Evolutionary conservation across 2,113 vertebrate genomes (phyloP).

Genomic region (Muntiacus muntjak): DNA sequence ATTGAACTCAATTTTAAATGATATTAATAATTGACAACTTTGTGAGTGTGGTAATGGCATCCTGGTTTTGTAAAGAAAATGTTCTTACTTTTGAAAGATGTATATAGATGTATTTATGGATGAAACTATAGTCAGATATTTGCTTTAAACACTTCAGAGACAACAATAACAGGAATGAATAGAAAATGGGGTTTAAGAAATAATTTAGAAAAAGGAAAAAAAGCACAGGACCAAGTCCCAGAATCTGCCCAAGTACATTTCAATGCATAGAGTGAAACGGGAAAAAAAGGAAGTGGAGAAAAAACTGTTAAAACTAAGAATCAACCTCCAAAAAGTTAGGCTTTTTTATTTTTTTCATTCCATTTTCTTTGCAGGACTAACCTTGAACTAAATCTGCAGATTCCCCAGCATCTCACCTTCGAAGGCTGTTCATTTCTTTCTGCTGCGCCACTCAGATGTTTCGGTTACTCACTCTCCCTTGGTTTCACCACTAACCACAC

Average conservation of each 20-base stretch:
- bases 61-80: not conserved
- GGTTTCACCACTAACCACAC: not conserved
- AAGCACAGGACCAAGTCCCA: not conserved
- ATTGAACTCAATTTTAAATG: not conserved
- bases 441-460: not conserved
- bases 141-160: not conserved
- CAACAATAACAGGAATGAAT: not conserved
- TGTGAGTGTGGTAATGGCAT: not conserved
- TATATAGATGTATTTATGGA: not conserved
- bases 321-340: not conserved
- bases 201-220: not conserved
- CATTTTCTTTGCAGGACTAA: not conserved
- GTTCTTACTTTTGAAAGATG: not conserved
- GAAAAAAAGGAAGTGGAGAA: not conserved
- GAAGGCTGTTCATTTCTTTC: not conserved
- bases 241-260: not conserved
- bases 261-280: not conserved
- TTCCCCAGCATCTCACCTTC: not conserved
- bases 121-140: not conserved
- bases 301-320: not conserved
- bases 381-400: not conserved
- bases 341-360: not conserved
- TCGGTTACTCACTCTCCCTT: not conserved
- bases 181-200: not conserved
- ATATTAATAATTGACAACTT: not conserved